Evolutionary conservation across 2,888 invertebrate genomes (phyloP).

Genomic region (Drosophila nigricruria): DNA sequence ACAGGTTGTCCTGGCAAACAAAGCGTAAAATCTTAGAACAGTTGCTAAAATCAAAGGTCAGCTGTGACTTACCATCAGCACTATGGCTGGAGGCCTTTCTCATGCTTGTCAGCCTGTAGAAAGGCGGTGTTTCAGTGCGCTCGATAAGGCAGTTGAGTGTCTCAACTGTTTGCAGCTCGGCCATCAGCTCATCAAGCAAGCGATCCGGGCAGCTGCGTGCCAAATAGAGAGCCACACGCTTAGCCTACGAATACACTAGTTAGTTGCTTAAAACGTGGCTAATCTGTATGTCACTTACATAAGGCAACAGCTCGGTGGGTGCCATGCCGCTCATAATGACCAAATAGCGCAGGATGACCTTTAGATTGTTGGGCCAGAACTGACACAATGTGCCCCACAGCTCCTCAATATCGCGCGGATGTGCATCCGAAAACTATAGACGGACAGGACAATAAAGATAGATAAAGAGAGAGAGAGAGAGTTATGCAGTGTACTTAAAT

Average conservation of each 20-base stretch:
- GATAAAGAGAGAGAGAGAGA: not conserved
- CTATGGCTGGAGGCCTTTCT: conserved; percentile 95
- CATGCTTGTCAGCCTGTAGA: conserved; percentile 97
- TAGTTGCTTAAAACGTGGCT: not conserved
- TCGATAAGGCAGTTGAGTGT: conserved; percentile 98
- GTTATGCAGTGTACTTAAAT: conserved; percentile 13
- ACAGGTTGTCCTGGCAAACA: conserved; percentile 82
- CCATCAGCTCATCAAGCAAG: conserved; percentile 98
- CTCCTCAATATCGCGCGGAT: conserved; percentile 97
- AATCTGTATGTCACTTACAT: conserved; percentile 88
- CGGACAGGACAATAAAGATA: not conserved
- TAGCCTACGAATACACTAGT: conserved; percentile 88
- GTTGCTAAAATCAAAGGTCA: not conserved
- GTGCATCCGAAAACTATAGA: conserved; percentile 95
- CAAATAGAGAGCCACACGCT: conserved; percentile 96
- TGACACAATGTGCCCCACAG: conserved; percentile 98
- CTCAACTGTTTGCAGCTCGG: conserved; percentile 98
- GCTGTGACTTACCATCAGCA: conserved; percentile 85
- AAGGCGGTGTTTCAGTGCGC: conserved; percentile 98
- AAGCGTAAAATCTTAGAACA: not conserved
- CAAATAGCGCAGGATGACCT: conserved; percentile 97
- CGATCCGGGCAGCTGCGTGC: conserved; percentile 96
- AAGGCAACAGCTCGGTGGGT: conserved; percentile 96
- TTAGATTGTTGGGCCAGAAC: conserved; percentile 98
- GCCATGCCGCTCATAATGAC: conserved; percentile 99